Base-by-base conservation (phyloP, 30 jellyfish, hydroid and myxozoan species). In the Pelagia noctiluca region DNA sequence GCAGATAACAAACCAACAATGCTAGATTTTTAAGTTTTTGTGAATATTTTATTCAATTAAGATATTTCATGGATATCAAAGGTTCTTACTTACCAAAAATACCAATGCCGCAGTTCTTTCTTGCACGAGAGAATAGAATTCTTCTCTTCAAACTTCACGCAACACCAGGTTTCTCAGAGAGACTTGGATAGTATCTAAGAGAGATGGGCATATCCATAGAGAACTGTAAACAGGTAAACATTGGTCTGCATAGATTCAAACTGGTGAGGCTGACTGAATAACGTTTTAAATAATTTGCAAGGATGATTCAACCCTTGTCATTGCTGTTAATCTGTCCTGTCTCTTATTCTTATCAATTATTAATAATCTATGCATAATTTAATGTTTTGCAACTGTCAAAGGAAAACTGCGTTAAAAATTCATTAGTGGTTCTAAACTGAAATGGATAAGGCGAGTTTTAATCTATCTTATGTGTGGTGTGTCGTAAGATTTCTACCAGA, bases 271-370 rank as follows among this genome's bases (percentile, higher is more conserved):
- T 16, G 8, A 8, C 8, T 5, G 12, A 42, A 16, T 10, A 5
- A 52, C 71, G n/a, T 32, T 23, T 38, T n/a, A 21, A 37, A 63
- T 66, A 80, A 84, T 46, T 42, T n/a, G 64, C 67, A 53, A 80
- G 54, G 54, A 35, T 80, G 84, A 80, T 42, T 80, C 76, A 33
- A 42, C 36, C 33, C 5, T 63, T 65, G 52, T 65, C 67, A 80
- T 65, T 36, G 71, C n/a, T 54, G 50, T 49, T 80, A 80, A 80
- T 80, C 90, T 46, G 12, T 37, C 77, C 24, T 50, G 90, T 80
- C 90, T 80, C 75, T 65, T 50, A 1, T 10, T 30, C 67, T 11
- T 25, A 53, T 80, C 48, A 80, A 80, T 64, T 80, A 80, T 80
- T 80, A 21, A 80, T 80, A 34, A 37, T 31, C 74, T 26, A 35